phyloP scores from a whole-genome alignment of 2,888 invertebrate species.

The Heliconius erato region DNA sequence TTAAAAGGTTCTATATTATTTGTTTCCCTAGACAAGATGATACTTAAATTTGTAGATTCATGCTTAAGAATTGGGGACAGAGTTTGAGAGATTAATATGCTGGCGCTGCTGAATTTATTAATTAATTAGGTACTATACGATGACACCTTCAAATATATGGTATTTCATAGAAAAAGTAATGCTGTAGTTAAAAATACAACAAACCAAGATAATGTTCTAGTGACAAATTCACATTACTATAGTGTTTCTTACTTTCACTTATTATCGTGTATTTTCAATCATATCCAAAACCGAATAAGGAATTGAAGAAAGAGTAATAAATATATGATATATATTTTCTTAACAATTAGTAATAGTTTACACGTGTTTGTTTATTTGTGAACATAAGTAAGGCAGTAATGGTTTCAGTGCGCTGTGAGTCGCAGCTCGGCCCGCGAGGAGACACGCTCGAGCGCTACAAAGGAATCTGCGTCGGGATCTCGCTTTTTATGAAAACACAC shows the following conservation, averaged over 20 bases:
- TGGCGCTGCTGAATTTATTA: no score
- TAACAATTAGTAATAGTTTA: neutral
- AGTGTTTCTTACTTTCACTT: no score
- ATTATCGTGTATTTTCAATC: neutral
- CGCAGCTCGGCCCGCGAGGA: neutral
- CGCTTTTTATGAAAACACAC: slow-evolving; percentile 16
- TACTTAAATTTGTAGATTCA: no score
- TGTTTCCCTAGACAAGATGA: no score
- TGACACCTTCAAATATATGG: no score
- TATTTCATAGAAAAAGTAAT: neutral
- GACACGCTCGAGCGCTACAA: slow-evolving; percentile 4
- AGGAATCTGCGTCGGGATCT: neutral
- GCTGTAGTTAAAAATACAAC: neutral
- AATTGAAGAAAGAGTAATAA: neutral
- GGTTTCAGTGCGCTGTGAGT: neutral
- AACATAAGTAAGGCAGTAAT: neutral
- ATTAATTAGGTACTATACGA: no score
- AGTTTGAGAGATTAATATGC: no score
- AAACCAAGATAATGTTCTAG: neutral
- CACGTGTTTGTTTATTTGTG: neutral
- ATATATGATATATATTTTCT: neutral
- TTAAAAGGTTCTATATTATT: no score
- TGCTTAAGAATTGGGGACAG: no score
- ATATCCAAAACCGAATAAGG: neutral
- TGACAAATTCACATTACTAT: neutral